Base-by-base conservation (phyloP, 2,888 invertebrate species). In the Agriopis leucophaearia region DNA sequence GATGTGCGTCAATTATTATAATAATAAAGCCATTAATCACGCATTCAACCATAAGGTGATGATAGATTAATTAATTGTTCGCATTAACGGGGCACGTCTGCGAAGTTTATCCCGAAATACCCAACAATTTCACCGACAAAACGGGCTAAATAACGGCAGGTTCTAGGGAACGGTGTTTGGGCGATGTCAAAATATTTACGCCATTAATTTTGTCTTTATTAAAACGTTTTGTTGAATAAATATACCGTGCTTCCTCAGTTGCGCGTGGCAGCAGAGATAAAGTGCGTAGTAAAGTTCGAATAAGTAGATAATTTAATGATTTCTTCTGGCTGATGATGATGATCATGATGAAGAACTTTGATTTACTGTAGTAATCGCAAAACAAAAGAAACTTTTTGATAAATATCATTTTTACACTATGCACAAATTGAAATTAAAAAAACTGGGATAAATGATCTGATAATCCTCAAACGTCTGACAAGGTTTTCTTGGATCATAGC, bases 31-130 rank as follows among this genome's bases (percentile, higher is more conserved):
- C 27, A 67, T 67, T 62, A 70, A 70, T 70, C 64, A 61, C 57
- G 58, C 57, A 42, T 62, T 66, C n/a, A 62, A 59, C 65, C 64
- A 57, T 55, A 67, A 67, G 66, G 64, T 45, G 66, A 50, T 62
- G 67, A 71, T 65, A 59, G 61, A 65, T 71, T 58, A 66, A 71
- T 65, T 62, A 67, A 71, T 71, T 65, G 64, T 65, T 55, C 64
- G 40, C 54, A 64, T 64, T 70, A 67, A 54, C 47, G 60, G 58
- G 45, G 57, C 64, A 44, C 48, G 61, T 64, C 70, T 62, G 66
- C 52, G 15, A 59, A 70, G 38, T 64, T 65, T 57, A 54, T 52
- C 44, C 35, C 58, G 45, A 71, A 67, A 67, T 67, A 65, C 27
- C 62, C 50, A 52, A 66, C 64, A 70, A 66, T 66, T 64, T 62